Conservation (phyloP, 2,113 vertebrate genomes). For the Xiphophorus couchianus region DNA sequence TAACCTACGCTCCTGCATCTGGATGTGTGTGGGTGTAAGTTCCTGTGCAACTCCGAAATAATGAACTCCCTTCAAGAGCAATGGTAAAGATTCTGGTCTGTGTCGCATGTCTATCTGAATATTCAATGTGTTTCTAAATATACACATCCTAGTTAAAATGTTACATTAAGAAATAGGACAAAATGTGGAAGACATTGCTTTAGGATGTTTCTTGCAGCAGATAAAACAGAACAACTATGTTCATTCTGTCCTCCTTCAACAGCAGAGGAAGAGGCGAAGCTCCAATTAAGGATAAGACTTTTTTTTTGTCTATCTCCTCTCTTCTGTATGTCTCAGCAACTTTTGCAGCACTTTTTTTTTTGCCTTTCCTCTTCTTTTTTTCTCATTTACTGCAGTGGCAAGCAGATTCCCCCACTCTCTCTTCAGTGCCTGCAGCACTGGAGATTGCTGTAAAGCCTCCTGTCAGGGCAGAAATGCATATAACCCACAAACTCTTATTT, state of each 20-base stretch:
- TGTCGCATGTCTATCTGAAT: not conserved
- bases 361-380: conserved; percentile 46
- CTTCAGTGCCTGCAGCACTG: conserved; percentile 67
- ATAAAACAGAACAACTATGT: conserved; percentile 10
- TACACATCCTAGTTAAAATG: not conserved
- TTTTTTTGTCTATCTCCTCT: conserved; percentile 66
- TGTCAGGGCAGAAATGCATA: conserved; percentile 59
- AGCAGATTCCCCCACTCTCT: conserved; percentile 70
- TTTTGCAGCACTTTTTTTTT: conserved; percentile 68
- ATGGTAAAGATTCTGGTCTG: not conserved
- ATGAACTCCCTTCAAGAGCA: not conserved
- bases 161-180: not conserved
- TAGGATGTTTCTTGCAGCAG: conserved; percentile 14
- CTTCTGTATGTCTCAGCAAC: conserved; percentile 79
- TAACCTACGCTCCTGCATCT: not conserved
- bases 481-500: conserved; percentile 24
- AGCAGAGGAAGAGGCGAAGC: conserved; percentile 57
- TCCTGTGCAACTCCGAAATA: not conserved
- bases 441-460: conserved; percentile 54
- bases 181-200: conserved; percentile 23
- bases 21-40: not conserved
- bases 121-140: not conserved
- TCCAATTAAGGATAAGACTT: conserved; percentile 78
- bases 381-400: conserved; percentile 77
- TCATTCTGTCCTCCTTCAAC: conserved; percentile 40